Evolutionary conservation across 2,797 vertebrate genomes (phyloP).

Genomic region (Danio albolineatus): DNA sequence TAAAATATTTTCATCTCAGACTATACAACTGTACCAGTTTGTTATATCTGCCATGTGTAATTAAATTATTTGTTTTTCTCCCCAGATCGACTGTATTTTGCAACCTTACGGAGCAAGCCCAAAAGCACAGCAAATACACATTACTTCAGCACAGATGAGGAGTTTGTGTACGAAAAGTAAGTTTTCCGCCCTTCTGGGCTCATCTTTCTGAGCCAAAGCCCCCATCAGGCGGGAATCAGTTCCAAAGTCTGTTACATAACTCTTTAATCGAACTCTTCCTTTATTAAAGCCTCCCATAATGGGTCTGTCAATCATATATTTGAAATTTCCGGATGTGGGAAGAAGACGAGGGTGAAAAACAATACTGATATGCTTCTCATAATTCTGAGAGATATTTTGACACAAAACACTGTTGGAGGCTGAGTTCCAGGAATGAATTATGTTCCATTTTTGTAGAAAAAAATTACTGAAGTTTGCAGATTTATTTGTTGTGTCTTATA

Average conservation of each 20-base stretch:
- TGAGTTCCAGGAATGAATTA: not conserved
- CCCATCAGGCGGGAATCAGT: not conserved
- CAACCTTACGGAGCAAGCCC: slow-evolving; percentile 92
- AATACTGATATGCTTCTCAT: not conserved
- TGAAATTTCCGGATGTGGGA: slow-evolving; percentile 9
- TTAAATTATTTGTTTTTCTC: not conserved
- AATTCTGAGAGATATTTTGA: slow-evolving; percentile 7
- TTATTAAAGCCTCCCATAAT: slow-evolving; percentile 15
- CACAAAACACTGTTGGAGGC: not conserved
- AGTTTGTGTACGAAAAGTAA: slow-evolving; percentile 97
- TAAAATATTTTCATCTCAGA: slow-evolving; percentile 10
- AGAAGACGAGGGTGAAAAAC: not conserved
- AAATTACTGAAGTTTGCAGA: not conserved
- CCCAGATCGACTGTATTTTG: slow-evolving; percentile 94
- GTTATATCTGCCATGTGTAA: slow-evolving; percentile 5
- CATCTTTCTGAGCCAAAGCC: not conserved
- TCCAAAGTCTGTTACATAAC: slow-evolving; percentile 27
- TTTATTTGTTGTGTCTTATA: not conserved
- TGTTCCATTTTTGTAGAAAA: not conserved
- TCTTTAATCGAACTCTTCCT: slow-evolving; percentile 13
- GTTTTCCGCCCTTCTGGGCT: slow-evolving; percentile 63
- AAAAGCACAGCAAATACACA: slow-evolving; percentile 95
- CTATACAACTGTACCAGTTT: not conserved
- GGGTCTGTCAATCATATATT: slow-evolving; percentile 26
- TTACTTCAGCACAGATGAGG: slow-evolving; percentile 97